A percentile compares a stretch with the other conserved stretches of the same genome.
Conservation (phyloP, 92 coral and sea anemone species). For the Epizoanthus illoricatus region DNA sequence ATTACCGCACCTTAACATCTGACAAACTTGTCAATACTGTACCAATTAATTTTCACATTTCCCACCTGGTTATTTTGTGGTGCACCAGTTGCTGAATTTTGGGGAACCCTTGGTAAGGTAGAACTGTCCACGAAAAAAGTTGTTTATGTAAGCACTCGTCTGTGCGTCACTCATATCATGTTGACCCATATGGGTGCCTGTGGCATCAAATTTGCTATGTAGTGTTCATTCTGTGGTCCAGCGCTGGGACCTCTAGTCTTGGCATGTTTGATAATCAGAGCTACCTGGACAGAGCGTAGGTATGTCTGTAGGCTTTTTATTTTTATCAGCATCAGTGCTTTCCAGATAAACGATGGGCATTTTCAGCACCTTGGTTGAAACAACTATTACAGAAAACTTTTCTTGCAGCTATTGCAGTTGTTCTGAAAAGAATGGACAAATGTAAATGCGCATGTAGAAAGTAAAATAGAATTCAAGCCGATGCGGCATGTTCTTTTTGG, state of each 20-base stretch:
- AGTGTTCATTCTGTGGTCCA: constrained; percentile 36
- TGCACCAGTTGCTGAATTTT: background rate
- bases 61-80: too few relatives aligned
- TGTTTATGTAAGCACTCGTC: background rate
- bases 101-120: constrained; percentile 25
- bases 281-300: constrained; percentile 64
- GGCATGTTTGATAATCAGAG: constrained; percentile 74
- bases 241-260: constrained; percentile 15
- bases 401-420: too few relatives aligned
- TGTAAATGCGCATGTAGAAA: too few relatives aligned
- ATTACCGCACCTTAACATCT: too few relatives aligned
- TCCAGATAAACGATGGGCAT: too few relatives aligned
- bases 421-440: too few relatives aligned
- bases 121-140: background rate
- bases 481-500: too few relatives aligned
- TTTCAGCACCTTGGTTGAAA: too few relatives aligned
- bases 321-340: constrained; percentile 49
- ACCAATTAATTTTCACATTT: too few relatives aligned
- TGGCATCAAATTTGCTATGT: constrained; percentile 14
- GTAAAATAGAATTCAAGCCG: too few relatives aligned
- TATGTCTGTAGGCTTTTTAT: constrained; percentile 83
- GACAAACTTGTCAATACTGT: too few relatives aligned
- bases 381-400: too few relatives aligned
- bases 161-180: background rate
- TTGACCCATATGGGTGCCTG: background rate